Evolutionary conservation across 30 jellyfish, hydroid and myxozoan species (phyloP).

Genomic region (Sanderia malayensis): DNA sequence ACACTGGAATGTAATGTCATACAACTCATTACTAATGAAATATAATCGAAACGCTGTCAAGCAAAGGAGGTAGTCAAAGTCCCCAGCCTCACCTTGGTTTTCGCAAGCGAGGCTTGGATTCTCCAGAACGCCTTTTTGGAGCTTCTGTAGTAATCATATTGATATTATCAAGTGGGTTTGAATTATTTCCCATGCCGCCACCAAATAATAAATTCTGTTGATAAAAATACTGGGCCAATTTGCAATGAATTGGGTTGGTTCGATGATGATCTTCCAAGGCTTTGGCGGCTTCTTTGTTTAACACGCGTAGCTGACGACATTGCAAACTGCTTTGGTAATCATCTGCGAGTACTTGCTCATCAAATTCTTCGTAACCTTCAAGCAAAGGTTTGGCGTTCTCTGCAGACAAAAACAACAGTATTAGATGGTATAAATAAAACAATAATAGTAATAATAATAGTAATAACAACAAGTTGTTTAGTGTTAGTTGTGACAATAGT

Average conservation of each 20-base stretch:
- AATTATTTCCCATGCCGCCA: constrained; percentile 5
- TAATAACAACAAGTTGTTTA: not conserved
- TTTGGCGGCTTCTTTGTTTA: constrained; percentile 46
- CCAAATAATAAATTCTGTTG: constrained; percentile 36
- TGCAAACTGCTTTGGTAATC: constrained; percentile 56
- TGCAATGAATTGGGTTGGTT: constrained; percentile 22
- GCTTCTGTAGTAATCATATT: constrained; percentile 11
- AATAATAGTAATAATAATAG: not conserved
- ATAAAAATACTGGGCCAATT: constrained; percentile 40
- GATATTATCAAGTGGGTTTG: not conserved
- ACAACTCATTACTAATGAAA: no score
- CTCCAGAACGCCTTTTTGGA: not conserved
- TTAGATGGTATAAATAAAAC: no score
- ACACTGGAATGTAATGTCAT: no score
- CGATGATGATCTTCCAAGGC: constrained; percentile 40
- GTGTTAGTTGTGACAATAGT: not conserved
- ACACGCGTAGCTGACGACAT: constrained; percentile 24
- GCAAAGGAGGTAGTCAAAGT: not conserved
- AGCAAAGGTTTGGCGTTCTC: constrained; percentile 51
- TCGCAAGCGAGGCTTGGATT: constrained; percentile 19
- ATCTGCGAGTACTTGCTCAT: constrained; percentile 7
- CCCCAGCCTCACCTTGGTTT: constrained; percentile 36
- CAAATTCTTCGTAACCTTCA: constrained; percentile 41
- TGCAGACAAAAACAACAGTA: not conserved
- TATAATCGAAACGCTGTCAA: no score